Evolutionary conservation across 1,140 invertebrate species (phyloP), one percentile per base, ranked within the genome.

Genomic region (Drosophila takahashii): DNA sequence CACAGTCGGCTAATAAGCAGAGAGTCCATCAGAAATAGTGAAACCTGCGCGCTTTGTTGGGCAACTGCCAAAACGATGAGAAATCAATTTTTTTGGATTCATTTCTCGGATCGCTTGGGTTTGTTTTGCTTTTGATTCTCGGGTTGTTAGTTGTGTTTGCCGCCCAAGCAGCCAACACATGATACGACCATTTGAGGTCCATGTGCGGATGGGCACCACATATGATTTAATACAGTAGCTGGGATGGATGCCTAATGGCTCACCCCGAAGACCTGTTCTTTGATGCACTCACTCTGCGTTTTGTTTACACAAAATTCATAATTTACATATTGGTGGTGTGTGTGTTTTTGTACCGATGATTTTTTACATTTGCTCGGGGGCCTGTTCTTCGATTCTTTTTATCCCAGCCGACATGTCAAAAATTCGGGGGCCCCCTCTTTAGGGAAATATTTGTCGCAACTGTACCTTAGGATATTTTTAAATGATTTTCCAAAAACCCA

Each of bases 281-380:
- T 87, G 83, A 87, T 87, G 83, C 83, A 89, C 84, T 89, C 83
- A 78, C 69, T 81, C 45, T 15, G 42, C 56, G 54, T 34, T 80
- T 69, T 89, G 83, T 89, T 87, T 87, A 87, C 83, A 79, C 75
- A 87, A 83, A 81, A 89, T 89, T 87, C 84, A 87, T 87, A 89
- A 87, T 87, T 87, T 87, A 87, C 83, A 87, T 87, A 87, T 89
- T 89, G 79, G 71, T 41, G 69, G 67, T 71, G 50, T 60, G 27
- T 54, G 26, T 69, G 77, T 61, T 51, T 41, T 50, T 47, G n/a
- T 51, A n/a, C 59, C 10, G 15, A 79, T 86, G 83, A 87, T 87
- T 87, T 83, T 89, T 83, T 79, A 87, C 83, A 87, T 87, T 87
- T 86, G 83, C 72, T 26, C 45, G 62, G 18, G 41, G 41, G 53